phyloP scores from a whole-genome alignment of 2,888 invertebrate genomes.

The Osmoderma eremita region DNA sequence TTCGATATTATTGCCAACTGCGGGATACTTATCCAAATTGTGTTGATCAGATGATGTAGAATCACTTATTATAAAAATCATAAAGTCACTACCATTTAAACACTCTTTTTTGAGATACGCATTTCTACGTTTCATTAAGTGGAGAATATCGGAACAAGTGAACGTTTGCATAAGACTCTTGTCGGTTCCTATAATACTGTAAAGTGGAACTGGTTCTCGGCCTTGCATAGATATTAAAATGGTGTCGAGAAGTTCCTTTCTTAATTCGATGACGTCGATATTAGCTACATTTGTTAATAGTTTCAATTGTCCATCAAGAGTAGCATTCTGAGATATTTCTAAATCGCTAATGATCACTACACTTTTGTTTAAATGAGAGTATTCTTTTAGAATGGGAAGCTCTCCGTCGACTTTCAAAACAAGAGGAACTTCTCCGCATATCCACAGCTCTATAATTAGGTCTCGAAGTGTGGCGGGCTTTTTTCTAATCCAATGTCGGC shows the following conservation, averaged over 20 bases:
- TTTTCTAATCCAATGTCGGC: no score
- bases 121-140: neutral
- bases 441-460: neutral
- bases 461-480: neutral
- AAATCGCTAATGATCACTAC: neutral
- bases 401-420: neutral
- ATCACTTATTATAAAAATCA: conserved; percentile 5
- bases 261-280: no score
- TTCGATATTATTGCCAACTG: neutral
- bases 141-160: neutral
- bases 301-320: neutral
- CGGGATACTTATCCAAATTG: neutral
- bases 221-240: neutral
- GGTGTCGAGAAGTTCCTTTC: neutral
- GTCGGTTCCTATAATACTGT: neutral
- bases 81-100: neutral
- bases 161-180: neutral
- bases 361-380: neutral
- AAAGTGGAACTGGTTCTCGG: neutral
- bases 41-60: neutral
- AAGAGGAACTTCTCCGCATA: neutral
- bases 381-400: neutral
- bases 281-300: neutral
- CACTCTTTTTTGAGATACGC: neutral
- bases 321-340: neutral